phyloP scores from a whole-genome alignment of 1,140 invertebrate genomes.

The Drosophila persimilis region DNA sequence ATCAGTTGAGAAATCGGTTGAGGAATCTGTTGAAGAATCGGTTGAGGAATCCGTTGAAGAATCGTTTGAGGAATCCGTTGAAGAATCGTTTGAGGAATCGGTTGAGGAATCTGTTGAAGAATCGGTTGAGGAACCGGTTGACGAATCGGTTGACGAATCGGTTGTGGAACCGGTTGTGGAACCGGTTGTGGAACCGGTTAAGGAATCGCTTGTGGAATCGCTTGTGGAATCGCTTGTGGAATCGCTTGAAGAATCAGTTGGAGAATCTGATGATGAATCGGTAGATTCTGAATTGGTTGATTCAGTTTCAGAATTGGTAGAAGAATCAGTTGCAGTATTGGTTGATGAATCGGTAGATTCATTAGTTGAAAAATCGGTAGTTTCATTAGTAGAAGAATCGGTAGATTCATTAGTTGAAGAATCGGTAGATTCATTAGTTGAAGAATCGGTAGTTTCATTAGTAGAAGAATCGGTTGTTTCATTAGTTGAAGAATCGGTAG shows the following conservation, averaged over 20 bases:
- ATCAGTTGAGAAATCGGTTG: background rate
- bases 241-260: too few species aligned
- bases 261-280: too few species aligned
- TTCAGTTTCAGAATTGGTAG: too few species aligned
- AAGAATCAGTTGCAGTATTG: background rate
- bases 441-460: background rate
- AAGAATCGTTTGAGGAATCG: background rate
- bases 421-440: background rate
- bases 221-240: too few species aligned
- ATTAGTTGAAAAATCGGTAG: constrained; percentile 1
- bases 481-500: too few species aligned
- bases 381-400: too few species aligned
- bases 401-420: background rate
- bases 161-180: background rate
- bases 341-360: constrained; percentile 14
- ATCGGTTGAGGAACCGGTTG: background rate
- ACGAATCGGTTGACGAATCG: too few species aligned
- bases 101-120: too few species aligned
- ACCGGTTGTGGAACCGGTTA: too few species aligned
- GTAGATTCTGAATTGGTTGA: too few species aligned
- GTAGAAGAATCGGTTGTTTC: too few species aligned
- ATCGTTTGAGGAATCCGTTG: background rate
- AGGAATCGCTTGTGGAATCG: too few species aligned
- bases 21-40: background rate
- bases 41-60: constrained; percentile 1